Evolutionary conservation across 2,113 vertebrate species (phyloP).

Genomic region (Megaptera novaeangliae): DNA sequence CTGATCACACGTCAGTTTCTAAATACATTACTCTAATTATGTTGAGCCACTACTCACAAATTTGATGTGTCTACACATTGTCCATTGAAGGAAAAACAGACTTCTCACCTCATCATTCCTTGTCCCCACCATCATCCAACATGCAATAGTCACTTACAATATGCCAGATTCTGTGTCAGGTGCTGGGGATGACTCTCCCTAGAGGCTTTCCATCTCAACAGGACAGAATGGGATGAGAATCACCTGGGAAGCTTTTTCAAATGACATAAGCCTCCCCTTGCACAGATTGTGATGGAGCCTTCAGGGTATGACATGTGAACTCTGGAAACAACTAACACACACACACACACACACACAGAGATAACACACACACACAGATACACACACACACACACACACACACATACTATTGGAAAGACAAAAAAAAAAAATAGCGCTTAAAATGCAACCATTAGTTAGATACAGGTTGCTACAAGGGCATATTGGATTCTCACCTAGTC

Average conservation of each 20-base stretch:
- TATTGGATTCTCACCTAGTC: background rate
- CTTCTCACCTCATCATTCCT: background rate
- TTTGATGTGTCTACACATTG: background rate
- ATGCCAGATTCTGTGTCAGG: background rate
- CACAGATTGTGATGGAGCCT: background rate
- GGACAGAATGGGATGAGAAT: background rate
- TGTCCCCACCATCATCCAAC: background rate
- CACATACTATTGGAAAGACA: background rate
- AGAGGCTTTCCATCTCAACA: background rate
- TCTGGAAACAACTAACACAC: background rate
- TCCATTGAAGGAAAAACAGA: background rate
- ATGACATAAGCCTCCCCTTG: background rate
- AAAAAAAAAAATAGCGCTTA: background rate
- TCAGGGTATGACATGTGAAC: background rate
- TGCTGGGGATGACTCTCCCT: background rate
- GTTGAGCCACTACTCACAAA: background rate
- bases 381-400: too few species aligned
- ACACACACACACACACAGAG: too few species aligned
- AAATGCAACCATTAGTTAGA: background rate
- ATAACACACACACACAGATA: background rate
- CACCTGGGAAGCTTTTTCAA: background rate
- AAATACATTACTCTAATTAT: background rate
- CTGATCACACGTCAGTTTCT: background rate
- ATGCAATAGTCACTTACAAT: background rate
- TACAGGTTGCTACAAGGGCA: background rate